Conservation (phyloP, 2,888 invertebrate species). For the Steinernema carpocapsae region DNA sequence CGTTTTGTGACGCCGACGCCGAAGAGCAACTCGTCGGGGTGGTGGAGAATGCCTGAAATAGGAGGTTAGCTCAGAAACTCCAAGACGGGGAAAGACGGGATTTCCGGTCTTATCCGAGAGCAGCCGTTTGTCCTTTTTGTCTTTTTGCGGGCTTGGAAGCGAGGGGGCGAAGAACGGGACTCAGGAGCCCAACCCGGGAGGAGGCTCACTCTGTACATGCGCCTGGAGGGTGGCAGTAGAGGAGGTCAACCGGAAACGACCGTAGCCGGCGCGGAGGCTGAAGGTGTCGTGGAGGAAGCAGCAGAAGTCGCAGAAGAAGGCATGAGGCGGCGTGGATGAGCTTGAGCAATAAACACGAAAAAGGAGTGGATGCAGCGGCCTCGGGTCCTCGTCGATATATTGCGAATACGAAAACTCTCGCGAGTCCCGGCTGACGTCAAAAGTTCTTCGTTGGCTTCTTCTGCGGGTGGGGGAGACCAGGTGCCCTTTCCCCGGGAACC, state of each 20-base stretch:
- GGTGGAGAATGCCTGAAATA: constrained; percentile 27
- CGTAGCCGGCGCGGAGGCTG: neutral
- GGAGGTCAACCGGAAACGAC: constrained; percentile 34
- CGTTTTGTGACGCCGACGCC: constrained; percentile 32
- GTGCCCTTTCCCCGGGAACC: neutral
- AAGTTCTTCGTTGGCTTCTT: neutral
- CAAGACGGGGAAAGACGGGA: neutral
- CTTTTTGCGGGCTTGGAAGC: no score
- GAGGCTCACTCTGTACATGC: constrained; percentile 32
- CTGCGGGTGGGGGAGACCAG: no score
- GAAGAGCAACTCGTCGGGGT: constrained; percentile 28
- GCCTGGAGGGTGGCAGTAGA: neutral
- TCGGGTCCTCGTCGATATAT: neutral
- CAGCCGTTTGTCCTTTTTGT: no score
- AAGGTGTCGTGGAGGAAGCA: neutral
- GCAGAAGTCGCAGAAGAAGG: neutral
- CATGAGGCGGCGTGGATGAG: constrained; percentile 2
- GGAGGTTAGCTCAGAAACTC: neutral
- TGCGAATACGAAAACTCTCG: neutral
- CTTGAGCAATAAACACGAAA: constrained; percentile 1
- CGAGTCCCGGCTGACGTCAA: neutral
- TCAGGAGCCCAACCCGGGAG: neutral
- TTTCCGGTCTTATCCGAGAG: no score
- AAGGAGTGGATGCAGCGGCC: neutral
- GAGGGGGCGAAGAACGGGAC: neutral